Conservation (phyloP, 2,113 vertebrate species). For the Gobio gobio region DNA sequence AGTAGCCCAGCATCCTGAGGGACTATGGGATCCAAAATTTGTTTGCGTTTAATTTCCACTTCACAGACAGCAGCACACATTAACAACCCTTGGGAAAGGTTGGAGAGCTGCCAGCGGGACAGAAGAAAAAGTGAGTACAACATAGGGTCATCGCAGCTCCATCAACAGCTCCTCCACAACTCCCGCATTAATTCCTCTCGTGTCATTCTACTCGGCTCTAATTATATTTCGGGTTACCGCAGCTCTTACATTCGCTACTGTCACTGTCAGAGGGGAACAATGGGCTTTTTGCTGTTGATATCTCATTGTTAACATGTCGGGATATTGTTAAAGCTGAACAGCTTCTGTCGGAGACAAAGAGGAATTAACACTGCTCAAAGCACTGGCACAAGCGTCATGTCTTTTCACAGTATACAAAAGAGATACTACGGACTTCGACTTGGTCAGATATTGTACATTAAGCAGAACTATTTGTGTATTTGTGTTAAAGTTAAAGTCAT, state of each 20-base stretch:
- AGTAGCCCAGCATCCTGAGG: constrained; percentile 1
- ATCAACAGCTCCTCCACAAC: constrained; percentile 38
- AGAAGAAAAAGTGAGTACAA: background rate
- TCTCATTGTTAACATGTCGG: constrained; percentile 51
- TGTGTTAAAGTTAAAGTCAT: background rate
- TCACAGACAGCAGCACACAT: constrained; percentile 53
- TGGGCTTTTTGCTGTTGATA: constrained; percentile 34
- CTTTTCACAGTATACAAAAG: constrained; percentile 39
- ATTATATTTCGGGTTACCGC: constrained; percentile 27
- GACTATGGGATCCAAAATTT: constrained; percentile 35
- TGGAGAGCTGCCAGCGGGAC: constrained; percentile 15
- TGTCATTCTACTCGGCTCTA: constrained; percentile 15
- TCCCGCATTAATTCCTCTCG: background rate
- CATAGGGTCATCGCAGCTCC: constrained; percentile 44
- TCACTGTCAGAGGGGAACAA: constrained; percentile 35
- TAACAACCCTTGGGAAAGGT: constrained; percentile 40
- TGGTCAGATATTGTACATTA: constrained; percentile 31
- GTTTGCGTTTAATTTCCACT: constrained; percentile 51
- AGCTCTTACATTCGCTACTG: constrained; percentile 15
- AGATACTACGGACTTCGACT: background rate
- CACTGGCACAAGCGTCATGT: constrained; percentile 23
- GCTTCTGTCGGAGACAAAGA: constrained; percentile 43
- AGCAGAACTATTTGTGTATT: constrained; percentile 18
- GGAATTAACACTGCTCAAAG: constrained; percentile 25
- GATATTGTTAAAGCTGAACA: constrained; percentile 37